Evolutionary conservation across 92 coral and sea anemone genomes (phyloP).

Genomic region (Zoanthus sansibaricus): DNA sequence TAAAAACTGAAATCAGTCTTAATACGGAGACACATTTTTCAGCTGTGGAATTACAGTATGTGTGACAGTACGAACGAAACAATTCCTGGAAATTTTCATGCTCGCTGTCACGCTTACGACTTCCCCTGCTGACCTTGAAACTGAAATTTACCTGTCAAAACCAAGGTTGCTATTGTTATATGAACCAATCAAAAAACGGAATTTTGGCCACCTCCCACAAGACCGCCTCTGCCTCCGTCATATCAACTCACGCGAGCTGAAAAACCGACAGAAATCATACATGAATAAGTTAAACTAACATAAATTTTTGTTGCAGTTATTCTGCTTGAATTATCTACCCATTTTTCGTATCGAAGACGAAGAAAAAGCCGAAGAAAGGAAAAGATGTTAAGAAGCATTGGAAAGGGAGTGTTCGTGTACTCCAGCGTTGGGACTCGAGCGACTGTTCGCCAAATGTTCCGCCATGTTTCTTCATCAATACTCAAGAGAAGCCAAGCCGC

Average conservation of each 20-base stretch:
- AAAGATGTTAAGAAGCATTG: slow-evolving; percentile 44
- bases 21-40: no score
- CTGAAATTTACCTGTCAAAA: not conserved
- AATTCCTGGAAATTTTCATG: not conserved
- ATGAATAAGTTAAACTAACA: not conserved
- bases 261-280: not conserved
- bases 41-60: not conserved
- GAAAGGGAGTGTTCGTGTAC: slow-evolving; percentile 42
- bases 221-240: slow-evolving; percentile 44
- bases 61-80: not conserved
- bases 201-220: slow-evolving; percentile 56
- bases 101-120: not conserved
- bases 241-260: slow-evolving; percentile 15
- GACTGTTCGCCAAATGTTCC: slow-evolving; percentile 48
- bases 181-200: slow-evolving; percentile 52
- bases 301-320: not conserved
- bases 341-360: not conserved
- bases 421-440: slow-evolving; percentile 17
- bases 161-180: not conserved
- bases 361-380: not conserved
- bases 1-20: no score
- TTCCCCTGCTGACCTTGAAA: not conserved
- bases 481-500: slow-evolving; percentile 51
- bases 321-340: not conserved
- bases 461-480: slow-evolving; percentile 59